Evolutionary conservation across 2,113 vertebrate genomes (phyloP), one percentile per base, ranked within the genome.

Genomic region (Poicephalus meyeri): DNA sequence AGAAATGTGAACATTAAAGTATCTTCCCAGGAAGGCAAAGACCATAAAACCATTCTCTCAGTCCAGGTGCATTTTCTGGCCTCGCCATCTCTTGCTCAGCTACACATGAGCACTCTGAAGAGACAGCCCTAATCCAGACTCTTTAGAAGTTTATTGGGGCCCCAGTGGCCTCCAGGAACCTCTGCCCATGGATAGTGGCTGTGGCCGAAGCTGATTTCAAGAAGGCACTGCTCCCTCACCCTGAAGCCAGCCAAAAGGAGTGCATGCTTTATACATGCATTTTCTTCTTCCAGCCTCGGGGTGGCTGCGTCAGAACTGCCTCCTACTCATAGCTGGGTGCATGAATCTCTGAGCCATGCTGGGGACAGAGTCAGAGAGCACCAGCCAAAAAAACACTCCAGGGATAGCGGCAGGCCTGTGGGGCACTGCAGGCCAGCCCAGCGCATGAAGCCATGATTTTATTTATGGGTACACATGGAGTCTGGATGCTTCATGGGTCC

Each of bases 321-420:
- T 81, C 47, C 26, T 61, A 29, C 28, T 33, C 26, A 5, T 8
- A 41, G 58, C 33, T 4, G 5, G 17, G 39, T 33, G 18, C 19
- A 55, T 1, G 2, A 79, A 31, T 6, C 13, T 65, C 39, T 60
- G 56, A 79, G 24, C 49, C n/a, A n/a, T 1, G 2, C 25, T 3
- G 2, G 24, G n/a, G 29, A 13, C 23, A 33, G 19, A 61, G 33
- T 31, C 61, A 65, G 46, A 35, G 31, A 66, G 2, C 21, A 44
- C 1, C 1, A 89, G 56, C 33, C 66, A 33, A 72, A 69, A 69
- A 86, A 29, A 1, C 50, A 55, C 37, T 20, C 11, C 37, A 46
- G 72, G 44, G 52, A 13, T 1, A 1, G 29, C 47, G 52, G 52
- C 47, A 53, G 50, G 21, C 3, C 0, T 3, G 13, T 60, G 31